Evolutionary conservation across 2,888 invertebrate species (phyloP).

Genomic region (Lycaena phlaeas): DNA sequence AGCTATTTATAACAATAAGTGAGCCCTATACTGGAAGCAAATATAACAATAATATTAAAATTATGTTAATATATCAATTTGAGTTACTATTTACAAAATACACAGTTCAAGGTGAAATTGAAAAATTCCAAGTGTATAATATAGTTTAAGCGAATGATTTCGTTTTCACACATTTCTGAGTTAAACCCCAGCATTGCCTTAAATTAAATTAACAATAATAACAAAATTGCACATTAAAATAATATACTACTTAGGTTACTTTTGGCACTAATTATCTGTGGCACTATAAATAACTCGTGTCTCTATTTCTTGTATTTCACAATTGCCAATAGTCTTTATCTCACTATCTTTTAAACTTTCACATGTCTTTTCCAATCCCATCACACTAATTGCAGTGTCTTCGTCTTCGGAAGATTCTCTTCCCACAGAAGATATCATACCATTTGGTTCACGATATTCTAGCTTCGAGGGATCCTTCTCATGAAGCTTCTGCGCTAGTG

Average conservation of each 20-base stretch:
- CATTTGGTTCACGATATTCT: slow-evolving; percentile 74
- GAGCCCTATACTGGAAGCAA: slow-evolving; percentile 64
- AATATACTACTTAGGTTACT: slow-evolving; percentile 64
- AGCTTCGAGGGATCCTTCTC: slow-evolving; percentile 86
- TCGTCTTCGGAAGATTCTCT: slow-evolving; percentile 74
- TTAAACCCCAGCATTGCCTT: slow-evolving; percentile 54
- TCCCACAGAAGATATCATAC: slow-evolving; percentile 38
- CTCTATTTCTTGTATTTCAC: slow-evolving; percentile 57
- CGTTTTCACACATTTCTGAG: slow-evolving; percentile 58
- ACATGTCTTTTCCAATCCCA: slow-evolving; percentile 40
- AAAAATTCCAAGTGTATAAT: slow-evolving; percentile 35
- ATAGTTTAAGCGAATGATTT: slow-evolving; percentile 67
- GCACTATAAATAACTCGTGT: slow-evolving; percentile 66
- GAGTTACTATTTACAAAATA: slow-evolving; percentile 62
- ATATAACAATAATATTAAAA: slow-evolving; percentile 56
- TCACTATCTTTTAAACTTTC: slow-evolving; percentile 66
- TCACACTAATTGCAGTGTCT: slow-evolving; percentile 30
- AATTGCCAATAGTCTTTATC: slow-evolving; percentile 52
- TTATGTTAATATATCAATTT: slow-evolving; percentile 33
- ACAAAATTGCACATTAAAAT: slow-evolving; percentile 70
- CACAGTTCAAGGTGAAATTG: slow-evolving; percentile 48
- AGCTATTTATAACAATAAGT: slow-evolving; percentile 52
- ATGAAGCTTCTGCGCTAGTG: slow-evolving; percentile 84
- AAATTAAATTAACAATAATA: slow-evolving; percentile 59
- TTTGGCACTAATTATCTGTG: slow-evolving; percentile 79